Evolutionary conservation across 1,140 invertebrate genomes (phyloP), one percentile per base, ranked within the genome.

Genomic region (Aphaenogaster floridana): DNA sequence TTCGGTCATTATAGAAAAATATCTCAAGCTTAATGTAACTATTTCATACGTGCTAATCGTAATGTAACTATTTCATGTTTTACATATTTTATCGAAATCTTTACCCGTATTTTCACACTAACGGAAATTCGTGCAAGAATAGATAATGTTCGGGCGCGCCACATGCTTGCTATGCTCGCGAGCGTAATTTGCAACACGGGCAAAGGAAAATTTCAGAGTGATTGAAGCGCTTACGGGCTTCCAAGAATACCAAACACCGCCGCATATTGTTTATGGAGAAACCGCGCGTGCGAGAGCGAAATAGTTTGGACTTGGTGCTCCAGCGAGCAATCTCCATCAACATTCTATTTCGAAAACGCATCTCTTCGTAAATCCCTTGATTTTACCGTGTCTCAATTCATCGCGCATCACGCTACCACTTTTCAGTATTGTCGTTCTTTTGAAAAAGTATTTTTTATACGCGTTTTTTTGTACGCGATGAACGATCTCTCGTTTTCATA

Each of bases 201-300:
- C 50, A 57, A 57, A 63, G 54, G 42, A 59, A 45, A 64, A 78
- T 72, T 87, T 90, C 85, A 78, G 66, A 91, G 86, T 59, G 64
- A 71, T 59, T 83, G 36, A 76, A 81, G 77, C 42, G 50, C 88
- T 86, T 64, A 77, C 63, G 76, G 28, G 57, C 63, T 61, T 57
- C 78, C 72, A 83, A 84, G 86, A 84, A 90, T 84, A 90, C 52
- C 71, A 83, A 90, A 87, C 45, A 52, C 4, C 45, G 28, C n/a
- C 39, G 61, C 34, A 74, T 90, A 90, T 84, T 89, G 78, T 90
- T 90, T 90, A 90, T 72, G 21, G 52, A 72, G 64, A 48, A 61
- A 42, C 61, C 76, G 52, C 69, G 68, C 15, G 85, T 48, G 83
- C 78, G 42, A 45, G 50, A n/a, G 63, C 0, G 50, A 76, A 77